Evolutionary conservation across 2,797 vertebrate genomes (phyloP).

Genomic region (Sebastes taczanowskii): DNA sequence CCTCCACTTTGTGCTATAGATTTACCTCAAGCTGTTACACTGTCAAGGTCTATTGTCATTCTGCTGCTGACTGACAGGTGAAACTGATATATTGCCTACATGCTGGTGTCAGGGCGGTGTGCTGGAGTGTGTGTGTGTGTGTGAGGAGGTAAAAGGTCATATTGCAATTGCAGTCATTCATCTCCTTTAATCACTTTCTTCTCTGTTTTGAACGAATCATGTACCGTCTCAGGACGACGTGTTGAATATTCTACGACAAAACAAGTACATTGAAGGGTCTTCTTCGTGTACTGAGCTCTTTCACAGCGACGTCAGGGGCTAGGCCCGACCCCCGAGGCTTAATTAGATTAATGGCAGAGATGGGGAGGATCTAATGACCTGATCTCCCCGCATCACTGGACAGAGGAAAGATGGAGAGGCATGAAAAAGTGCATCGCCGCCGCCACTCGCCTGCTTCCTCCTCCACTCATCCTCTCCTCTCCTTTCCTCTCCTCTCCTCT

Average conservation of each 20-base stretch:
- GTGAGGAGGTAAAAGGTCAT: not conserved
- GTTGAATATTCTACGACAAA: not conserved
- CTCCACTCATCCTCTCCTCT: conserved; percentile 9
- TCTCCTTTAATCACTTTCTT: not conserved
- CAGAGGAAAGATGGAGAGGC: conserved; percentile 21
- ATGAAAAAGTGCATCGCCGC: conserved; percentile 8
- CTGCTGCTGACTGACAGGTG: conserved; percentile 17
- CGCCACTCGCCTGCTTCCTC: not conserved
- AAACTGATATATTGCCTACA: not conserved
- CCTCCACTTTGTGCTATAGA: conserved; percentile 21
- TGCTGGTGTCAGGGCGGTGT: not conserved
- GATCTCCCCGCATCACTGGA: conserved; percentile 38
- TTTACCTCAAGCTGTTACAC: conserved; percentile 10
- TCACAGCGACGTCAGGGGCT: not conserved
- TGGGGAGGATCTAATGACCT: conserved; percentile 41
- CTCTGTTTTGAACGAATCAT: not conserved
- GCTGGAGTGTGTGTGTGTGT: not conserved
- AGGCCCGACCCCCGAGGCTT: conserved; percentile 2
- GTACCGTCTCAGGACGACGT: not conserved
- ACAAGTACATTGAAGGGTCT: not conserved
- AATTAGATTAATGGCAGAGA: conserved; percentile 57
- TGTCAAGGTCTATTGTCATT: not conserved
- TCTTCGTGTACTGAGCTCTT: not conserved
- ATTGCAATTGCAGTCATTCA: not conserved
- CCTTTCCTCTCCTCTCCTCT: conserved; percentile 10